Evolutionary conservation across 2,888 invertebrate genomes (phyloP), one percentile per base, ranked within the genome.

Genomic region (Eristalis tenax): DNA sequence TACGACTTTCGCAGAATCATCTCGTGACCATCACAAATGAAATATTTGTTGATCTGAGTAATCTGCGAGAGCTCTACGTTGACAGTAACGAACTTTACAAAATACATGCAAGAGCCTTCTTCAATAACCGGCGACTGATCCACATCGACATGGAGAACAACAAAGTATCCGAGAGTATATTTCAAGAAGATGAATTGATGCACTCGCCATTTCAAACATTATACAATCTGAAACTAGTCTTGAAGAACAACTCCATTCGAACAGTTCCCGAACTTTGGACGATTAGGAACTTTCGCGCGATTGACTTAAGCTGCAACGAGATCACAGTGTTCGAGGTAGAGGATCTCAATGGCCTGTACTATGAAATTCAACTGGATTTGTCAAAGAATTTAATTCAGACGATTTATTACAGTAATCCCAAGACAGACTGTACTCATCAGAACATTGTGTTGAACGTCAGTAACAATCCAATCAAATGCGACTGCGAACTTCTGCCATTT

Each of bases 1-100:
- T 97, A 11, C 94, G 95, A 90, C 92, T 98, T 70, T 94, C 95
- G 43, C 92, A 95, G 82, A 98, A 98, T 92, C 93, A 93, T 26
- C 91, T 96, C 50, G 92, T 92, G 0, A 94, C 93, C 80, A 94
- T 96, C 86, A 93, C 94, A 83, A 93, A 94, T 3, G n/a, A n/a
- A 86, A 90, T 3, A 73, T 93, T 1, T 94, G 95, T 65, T 87
- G n/a, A n/a, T n/a, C 89, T 57, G 90, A 91, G 0, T 0, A 92
- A 93, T 15, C 91, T 96, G 90, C n/a, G n/a, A n/a, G n/a, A n/a
- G n/a, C n/a, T 96, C 3, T 92, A 94, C 64, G 90, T 95, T 86
- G 92, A 93, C 79, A 92, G 93, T 80, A 96, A 96, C 89, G 91
- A 91, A 2, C 88, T 94, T n/a, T 88, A 88, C 10, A 89, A 83